Conservation (phyloP, 1,140 invertebrate genomes). For the Drosophila sucinea region DNA sequence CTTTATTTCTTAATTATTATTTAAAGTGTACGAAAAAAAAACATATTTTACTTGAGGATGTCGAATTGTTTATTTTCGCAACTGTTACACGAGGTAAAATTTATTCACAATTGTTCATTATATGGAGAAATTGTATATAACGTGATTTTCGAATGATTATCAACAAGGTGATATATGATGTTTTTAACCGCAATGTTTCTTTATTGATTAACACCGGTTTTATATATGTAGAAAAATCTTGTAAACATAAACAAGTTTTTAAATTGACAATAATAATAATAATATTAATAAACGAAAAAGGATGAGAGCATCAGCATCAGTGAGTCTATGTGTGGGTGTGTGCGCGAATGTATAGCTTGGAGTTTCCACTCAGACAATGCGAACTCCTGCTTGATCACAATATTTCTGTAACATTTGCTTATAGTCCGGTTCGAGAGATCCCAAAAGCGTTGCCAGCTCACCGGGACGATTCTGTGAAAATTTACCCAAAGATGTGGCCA, state of each 20-base stretch:
- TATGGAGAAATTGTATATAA: background rate
- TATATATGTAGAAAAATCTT: slow-evolving; percentile 42
- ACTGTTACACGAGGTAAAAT: background rate
- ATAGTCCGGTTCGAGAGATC: slow-evolving; percentile 59
- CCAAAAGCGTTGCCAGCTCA: slow-evolving; percentile 84
- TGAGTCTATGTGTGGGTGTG: slow-evolving; percentile 12
- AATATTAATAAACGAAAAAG: slow-evolving; percentile 10
- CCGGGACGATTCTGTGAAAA: slow-evolving; percentile 86
- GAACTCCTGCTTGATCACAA: slow-evolving; percentile 72
- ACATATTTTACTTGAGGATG: too few species aligned
- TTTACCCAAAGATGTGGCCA: slow-evolving; percentile 88
- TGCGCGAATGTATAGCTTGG: slow-evolving; percentile 33
- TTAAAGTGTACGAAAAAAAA: too few species aligned
- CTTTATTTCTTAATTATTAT: too few species aligned
- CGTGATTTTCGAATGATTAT: background rate
- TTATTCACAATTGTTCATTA: background rate
- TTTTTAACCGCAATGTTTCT: background rate
- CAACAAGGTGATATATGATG: background rate
- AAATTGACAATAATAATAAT: slow-evolving; percentile 44
- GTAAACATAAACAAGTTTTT: slow-evolving; percentile 40
- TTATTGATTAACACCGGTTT: slow-evolving; percentile 43
- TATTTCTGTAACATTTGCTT: slow-evolving; percentile 80
- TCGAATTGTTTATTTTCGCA: too few species aligned
- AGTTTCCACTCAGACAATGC: slow-evolving; percentile 52
- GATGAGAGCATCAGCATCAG: slow-evolving; percentile 13